Evolutionary conservation across 2,113 vertebrate species (phyloP).

Genomic region (Pachyramphus minor): DNA sequence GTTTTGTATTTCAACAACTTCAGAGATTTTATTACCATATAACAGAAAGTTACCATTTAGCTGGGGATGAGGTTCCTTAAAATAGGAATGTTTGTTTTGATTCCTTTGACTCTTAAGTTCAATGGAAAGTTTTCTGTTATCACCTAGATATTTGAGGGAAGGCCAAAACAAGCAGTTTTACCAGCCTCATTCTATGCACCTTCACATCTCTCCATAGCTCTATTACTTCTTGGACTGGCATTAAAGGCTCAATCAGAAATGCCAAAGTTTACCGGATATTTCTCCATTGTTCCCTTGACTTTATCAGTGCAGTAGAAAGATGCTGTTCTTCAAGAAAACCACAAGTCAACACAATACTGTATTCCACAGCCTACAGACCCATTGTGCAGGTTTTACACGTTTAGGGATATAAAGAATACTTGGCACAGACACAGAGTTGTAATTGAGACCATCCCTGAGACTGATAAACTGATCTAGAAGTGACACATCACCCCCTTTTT

Average conservation of each 20-base stretch:
- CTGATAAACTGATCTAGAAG: not conserved
- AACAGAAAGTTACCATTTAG: not conserved
- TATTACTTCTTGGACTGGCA: not conserved
- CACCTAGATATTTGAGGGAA: not conserved
- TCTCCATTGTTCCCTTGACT: not conserved
- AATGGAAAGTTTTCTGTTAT: not conserved
- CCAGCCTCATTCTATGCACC: not conserved
- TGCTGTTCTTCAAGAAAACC: not conserved
- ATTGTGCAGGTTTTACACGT: not conserved
- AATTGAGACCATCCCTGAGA: not conserved
- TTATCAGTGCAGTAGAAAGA: not conserved
- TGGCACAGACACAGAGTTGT: not conserved
- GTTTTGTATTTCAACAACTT: not conserved
- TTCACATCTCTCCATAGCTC: not conserved
- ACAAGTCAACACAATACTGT: not conserved
- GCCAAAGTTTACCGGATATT: not conserved
- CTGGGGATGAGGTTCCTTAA: not conserved
- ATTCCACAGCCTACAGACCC: not conserved
- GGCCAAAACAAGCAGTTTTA: constrained; percentile 11
- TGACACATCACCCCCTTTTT: not conserved
- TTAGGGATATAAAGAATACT: not conserved
- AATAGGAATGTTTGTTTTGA: not conserved
- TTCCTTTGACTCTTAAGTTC: not conserved
- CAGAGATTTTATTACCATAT: not conserved
- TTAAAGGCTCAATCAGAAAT: not conserved